Conservation (phyloP, 2,888 invertebrate genomes). For the Leptopilina syphax region DNA sequence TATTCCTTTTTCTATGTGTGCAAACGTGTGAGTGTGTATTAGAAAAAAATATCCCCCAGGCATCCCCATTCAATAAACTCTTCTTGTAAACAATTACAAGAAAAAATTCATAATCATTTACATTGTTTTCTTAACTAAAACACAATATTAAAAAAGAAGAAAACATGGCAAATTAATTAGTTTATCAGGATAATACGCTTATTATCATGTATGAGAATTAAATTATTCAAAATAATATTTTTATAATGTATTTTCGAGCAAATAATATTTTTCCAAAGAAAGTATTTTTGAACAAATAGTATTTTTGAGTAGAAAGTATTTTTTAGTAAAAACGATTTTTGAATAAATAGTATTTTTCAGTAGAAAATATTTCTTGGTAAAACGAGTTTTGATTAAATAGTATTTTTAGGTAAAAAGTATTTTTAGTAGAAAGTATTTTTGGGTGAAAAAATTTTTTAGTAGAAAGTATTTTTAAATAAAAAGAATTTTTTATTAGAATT, state of each 20-base stretch:
- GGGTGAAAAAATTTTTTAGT: too few species aligned
- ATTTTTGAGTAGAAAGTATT: not conserved
- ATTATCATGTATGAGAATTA: not conserved
- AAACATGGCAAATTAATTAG: not conserved
- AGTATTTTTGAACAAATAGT: not conserved
- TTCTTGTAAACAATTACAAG: constrained; percentile 17
- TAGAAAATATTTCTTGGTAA: not conserved
- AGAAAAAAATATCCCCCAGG: not conserved
- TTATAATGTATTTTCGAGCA: not conserved
- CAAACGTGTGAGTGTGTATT: not conserved
- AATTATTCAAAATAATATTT: constrained; percentile 3
- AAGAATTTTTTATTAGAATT: too few species aligned
- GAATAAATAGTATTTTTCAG: not conserved
- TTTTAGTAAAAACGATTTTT: not conserved
- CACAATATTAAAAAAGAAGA: not conserved
- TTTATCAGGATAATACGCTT: not conserved
- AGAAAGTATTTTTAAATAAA: too few species aligned
- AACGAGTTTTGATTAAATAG: not conserved
- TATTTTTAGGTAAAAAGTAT: too few species aligned
- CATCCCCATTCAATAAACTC: constrained; percentile 5
- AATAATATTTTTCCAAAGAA: too few species aligned
- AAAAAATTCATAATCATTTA: constrained; percentile 4
- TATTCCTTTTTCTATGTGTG: not conserved
- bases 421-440: too few species aligned
- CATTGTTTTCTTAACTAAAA: not conserved